A percentile compares a stretch with the other conserved stretches of the same genome.
Conservation (phyloP, 2,113 vertebrate genomes). For the Xenopus borealis region DNA sequence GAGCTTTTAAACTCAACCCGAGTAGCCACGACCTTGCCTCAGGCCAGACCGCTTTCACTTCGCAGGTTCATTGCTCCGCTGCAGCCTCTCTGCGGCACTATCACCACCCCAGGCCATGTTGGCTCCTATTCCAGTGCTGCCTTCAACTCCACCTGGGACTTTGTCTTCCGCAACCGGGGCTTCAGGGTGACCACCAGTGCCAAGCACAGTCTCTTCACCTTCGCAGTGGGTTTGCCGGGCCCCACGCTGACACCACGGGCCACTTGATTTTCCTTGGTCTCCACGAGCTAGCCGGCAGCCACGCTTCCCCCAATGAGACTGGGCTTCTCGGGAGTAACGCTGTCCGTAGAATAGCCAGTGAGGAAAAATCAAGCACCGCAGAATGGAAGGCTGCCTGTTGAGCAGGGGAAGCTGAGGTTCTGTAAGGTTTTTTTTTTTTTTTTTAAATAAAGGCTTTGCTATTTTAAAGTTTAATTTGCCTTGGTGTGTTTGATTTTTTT, state of each 20-base stretch:
- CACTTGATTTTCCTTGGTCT: constrained; percentile 97
- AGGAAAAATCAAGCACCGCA: no score
- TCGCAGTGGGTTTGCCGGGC: constrained; percentile 81
- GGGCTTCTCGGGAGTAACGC: constrained; percentile 96
- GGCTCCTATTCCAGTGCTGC: constrained; percentile 96
- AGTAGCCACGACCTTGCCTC: constrained; percentile 91
- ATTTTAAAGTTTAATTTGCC: no score
- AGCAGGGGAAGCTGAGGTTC: no score
- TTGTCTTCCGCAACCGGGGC: constrained; percentile 96
- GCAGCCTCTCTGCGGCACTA: constrained; percentile 90
- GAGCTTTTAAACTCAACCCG: constrained; percentile 98
- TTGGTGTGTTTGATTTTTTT: no score
- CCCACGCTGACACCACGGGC: constrained; percentile 89
- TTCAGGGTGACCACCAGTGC: constrained; percentile 92
- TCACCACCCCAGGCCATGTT: constrained; percentile 93
- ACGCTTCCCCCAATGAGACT: constrained; percentile 95
- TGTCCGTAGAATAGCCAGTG: no score
- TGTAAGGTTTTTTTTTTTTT: no score
- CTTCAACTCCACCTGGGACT: constrained; percentile 98
- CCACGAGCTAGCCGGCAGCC: constrained; percentile 90
- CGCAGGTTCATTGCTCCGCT: constrained; percentile 93
- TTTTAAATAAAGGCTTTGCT: no score
- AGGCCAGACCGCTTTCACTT: constrained; percentile 95
- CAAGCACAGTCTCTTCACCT: constrained; percentile 92
- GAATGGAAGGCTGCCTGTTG: no score